A percentile compares a stretch with the other conserved stretches of the same genome.
Evolutionary conservation across 2,888 invertebrate genomes (phyloP).

Genomic region (Chaetoderma sp.): DNA sequence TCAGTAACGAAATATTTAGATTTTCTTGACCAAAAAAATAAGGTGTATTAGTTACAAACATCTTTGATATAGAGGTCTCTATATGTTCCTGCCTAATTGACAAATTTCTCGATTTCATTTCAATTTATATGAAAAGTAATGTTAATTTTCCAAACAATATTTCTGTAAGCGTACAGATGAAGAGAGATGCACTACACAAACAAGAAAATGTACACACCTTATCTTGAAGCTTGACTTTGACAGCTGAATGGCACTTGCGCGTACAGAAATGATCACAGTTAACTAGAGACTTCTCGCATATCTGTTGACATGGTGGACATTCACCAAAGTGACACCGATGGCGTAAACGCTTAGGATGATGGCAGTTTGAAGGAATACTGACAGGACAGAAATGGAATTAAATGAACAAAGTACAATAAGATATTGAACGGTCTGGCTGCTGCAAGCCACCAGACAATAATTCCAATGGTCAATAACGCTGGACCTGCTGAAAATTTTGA

Average conservation of each 20-base stretch:
- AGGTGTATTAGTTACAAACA: too few relatives aligned
- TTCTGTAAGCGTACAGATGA: too few relatives aligned
- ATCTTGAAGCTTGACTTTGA: constrained; percentile 53
- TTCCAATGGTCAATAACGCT: too few relatives aligned
- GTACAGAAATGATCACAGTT: constrained; percentile 63
- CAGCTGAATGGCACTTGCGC: constrained; percentile 59
- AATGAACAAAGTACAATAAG: neutral
- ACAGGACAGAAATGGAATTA: too few relatives aligned
- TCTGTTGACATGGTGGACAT: constrained; percentile 81
- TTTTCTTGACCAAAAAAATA: neutral
- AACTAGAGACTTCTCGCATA: constrained; percentile 73
- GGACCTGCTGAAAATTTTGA: too few relatives aligned
- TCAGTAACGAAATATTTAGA: too few relatives aligned
- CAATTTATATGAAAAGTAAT: too few relatives aligned
- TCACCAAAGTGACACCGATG: constrained; percentile 76
- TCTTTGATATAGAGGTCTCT: too few relatives aligned
- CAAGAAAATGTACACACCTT: constrained; percentile 44
- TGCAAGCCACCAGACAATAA: neutral
- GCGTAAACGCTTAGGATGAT: constrained; percentile 81
- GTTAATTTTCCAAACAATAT: too few relatives aligned
- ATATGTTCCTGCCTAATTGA: too few relatives aligned
- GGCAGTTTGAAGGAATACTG: constrained; percentile 84
- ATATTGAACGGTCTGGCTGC: neutral
- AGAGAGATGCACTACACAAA: neutral
- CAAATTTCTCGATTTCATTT: too few relatives aligned